A percentile compares a stretch with the other conserved stretches of the same genome.
Conservation (phyloP, 2,113 vertebrate genomes). For the Prinia subflava region DNA sequence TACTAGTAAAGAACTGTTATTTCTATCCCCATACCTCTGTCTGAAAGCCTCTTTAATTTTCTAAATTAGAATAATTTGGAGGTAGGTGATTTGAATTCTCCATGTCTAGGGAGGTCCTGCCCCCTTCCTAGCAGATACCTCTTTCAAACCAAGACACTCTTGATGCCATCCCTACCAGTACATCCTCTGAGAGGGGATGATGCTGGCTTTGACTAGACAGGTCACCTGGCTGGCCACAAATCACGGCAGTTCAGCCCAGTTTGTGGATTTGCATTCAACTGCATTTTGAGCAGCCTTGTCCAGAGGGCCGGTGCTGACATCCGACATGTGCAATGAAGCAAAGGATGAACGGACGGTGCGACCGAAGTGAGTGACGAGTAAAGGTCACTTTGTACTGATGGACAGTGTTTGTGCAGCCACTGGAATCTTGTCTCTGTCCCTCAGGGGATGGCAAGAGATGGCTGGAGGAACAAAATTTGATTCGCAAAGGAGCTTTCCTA, state of each 20-base stretch:
- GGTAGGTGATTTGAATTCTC: too few species aligned
- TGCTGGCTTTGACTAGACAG: background rate
- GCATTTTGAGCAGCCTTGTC: background rate
- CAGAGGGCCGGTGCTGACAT: background rate
- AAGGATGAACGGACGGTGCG: background rate
- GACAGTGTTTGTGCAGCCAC: background rate
- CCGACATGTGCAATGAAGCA: background rate
- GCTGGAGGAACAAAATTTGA: fast-evolving
- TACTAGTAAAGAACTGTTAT: too few species aligned
- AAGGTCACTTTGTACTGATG: background rate
- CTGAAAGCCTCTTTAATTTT: too few species aligned
- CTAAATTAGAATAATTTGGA: too few species aligned
- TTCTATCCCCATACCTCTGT: too few species aligned
- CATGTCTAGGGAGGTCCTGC: too few species aligned
- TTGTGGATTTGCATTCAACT: background rate
- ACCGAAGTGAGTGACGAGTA: background rate
- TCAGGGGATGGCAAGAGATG: background rate
- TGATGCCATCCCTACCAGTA: background rate
- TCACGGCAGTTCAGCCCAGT: background rate
- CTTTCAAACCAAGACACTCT: background rate
- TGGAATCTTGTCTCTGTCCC: background rate
- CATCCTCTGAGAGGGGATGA: background rate
- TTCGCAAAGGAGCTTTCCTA: background rate
- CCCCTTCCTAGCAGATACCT: too few species aligned
- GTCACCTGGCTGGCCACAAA: background rate